Percentiles rank a stretch among this genome's conserved stretches.
Conservation (phyloP, 2,797 vertebrate genomes). For the Danio jaintianensis region DNA sequence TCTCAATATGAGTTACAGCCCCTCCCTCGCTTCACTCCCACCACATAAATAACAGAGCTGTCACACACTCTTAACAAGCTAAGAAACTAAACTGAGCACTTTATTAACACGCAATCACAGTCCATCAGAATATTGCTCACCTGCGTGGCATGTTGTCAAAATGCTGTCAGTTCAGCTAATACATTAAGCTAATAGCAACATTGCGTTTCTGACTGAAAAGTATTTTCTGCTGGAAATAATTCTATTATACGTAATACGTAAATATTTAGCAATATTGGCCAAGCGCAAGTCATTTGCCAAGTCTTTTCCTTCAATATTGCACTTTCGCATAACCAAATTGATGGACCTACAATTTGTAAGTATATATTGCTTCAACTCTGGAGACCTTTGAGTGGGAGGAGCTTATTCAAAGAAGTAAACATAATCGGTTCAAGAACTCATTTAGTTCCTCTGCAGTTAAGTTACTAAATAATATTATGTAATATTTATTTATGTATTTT, state of each 20-base stretch:
- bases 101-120: conserved; percentile 52
- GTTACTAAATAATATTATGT: no score
- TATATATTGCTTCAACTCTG: no score
- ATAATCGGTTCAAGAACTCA: no score
- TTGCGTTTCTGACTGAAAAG: neutral
- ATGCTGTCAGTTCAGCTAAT: conserved; percentile 21
- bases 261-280: neutral
- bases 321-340: neutral
- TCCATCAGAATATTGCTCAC: conserved; percentile 14
- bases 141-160: conserved; percentile 38
- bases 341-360: no score
- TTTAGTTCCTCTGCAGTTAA: no score
- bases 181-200: conserved; percentile 28
- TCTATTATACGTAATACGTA: neutral
- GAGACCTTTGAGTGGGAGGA: no score
- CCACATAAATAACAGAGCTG: conserved; percentile 58
- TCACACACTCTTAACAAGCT: conserved; percentile 35
- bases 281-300: no score
- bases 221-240: neutral
- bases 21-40: conserved; percentile 34
- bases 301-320: neutral
- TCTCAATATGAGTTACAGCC: conserved; percentile 51
- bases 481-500: no score
- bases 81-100: conserved; percentile 46
- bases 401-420: no score